Conservation (phyloP, 1,140 invertebrate genomes). For the Microvelia longipes region DNA sequence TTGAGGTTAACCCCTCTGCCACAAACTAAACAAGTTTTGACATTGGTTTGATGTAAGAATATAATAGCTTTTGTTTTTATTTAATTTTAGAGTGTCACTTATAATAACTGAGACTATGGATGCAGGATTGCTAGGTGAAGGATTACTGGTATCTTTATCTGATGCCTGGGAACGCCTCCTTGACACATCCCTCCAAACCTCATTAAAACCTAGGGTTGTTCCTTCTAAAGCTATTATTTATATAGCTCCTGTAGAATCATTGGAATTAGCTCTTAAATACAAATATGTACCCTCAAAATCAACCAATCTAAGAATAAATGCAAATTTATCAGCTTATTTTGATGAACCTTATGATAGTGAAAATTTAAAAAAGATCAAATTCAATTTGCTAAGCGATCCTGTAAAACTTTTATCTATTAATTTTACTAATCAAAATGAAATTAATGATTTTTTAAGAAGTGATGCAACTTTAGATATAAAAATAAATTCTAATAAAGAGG, state of each 20-base stretch:
- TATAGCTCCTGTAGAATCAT: conserved; percentile 38
- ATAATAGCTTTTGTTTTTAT: too few relatives aligned
- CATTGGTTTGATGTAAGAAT: too few relatives aligned
- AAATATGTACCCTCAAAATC: too few relatives aligned
- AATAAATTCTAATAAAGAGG: background rate
- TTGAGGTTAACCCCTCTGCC: too few relatives aligned
- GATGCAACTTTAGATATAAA: background rate
- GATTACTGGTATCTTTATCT: conserved; percentile 43
- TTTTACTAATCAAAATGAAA: background rate
- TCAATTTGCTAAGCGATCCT: background rate
- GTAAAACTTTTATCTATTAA: background rate
- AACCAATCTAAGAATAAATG: too few relatives aligned
- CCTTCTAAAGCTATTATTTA: conserved; percentile 47
- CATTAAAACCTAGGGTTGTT: conserved; percentile 30
- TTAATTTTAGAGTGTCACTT: conserved; percentile 35
- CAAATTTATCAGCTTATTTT: background rate
- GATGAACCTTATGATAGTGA: background rate
- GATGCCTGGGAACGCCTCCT: conserved; percentile 50
- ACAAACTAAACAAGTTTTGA: too few relatives aligned
- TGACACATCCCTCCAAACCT: background rate
- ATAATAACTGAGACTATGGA: conserved; percentile 65
- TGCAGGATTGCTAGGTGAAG: conserved; percentile 58
- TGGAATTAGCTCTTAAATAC: conserved; percentile 17
- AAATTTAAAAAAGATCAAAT: background rate
- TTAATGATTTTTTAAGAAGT: background rate